Evolutionary conservation across 2,888 invertebrate species (phyloP).

Genomic region (Drosophila nr. perissopoda): DNA sequence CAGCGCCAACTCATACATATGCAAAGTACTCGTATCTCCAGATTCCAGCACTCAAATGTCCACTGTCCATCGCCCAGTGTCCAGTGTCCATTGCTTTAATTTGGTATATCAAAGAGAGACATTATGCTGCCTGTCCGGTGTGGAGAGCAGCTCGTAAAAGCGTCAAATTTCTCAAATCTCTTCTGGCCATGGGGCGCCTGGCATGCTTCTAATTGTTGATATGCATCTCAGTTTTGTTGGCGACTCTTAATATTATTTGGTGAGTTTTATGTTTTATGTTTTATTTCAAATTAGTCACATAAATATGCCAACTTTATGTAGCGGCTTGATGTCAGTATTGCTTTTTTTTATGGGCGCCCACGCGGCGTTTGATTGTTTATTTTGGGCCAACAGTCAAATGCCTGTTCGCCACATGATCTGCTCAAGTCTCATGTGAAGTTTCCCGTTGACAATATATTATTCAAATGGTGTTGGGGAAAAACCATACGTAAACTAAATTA

Average conservation of each 20-base stretch:
- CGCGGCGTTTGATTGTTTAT: slow-evolving; percentile 66
- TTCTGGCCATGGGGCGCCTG: slow-evolving; percentile 48
- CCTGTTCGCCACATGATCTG: slow-evolving; percentile 25
- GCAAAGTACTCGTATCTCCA: slow-evolving; percentile 65
- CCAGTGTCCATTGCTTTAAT: slow-evolving; percentile 72
- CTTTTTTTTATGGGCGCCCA: slow-evolving; percentile 57
- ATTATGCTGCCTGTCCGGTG: slow-evolving; percentile 63
- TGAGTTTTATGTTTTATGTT: slow-evolving; percentile 79
- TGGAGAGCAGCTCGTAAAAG: slow-evolving; percentile 69
- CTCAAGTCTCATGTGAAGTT: background rate
- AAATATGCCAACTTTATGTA: slow-evolving; percentile 77
- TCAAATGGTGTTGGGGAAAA: slow-evolving; percentile 47
- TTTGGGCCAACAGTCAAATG: slow-evolving; percentile 35
- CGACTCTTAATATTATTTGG: slow-evolving; percentile 81
- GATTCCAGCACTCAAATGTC: slow-evolving; percentile 48
- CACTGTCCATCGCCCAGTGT: slow-evolving; percentile 13
- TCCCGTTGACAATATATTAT: slow-evolving; percentile 56
- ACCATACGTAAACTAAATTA: slow-evolving; percentile 49
- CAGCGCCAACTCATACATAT: slow-evolving; percentile 68
- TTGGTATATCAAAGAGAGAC: slow-evolving; percentile 79
- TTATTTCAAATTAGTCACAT: slow-evolving; percentile 80
- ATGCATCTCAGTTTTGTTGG: slow-evolving; percentile 57
- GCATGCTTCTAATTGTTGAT: slow-evolving; percentile 66
- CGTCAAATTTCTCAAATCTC: slow-evolving; percentile 79
- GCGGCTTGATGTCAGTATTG: slow-evolving; percentile 32